A percentile compares a stretch with the other conserved stretches of the same genome.
phyloP scores from a whole-genome alignment of 2,113 vertebrate genomes.

The Sylvilagus bachmani region DNA sequence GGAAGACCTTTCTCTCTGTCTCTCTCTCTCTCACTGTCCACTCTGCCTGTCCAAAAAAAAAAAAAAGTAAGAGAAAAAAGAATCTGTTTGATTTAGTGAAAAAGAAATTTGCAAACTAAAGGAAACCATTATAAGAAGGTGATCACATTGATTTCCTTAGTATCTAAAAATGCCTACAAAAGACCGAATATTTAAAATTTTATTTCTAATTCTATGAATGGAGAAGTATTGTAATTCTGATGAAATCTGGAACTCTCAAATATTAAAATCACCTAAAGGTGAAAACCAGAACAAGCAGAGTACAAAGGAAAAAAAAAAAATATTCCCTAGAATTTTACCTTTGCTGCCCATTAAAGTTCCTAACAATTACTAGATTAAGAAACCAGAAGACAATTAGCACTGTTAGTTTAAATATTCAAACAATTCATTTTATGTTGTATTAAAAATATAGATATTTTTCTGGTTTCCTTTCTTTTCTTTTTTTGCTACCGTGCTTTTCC shows the following conservation, averaged over 20 bases:
- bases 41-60: neutral
- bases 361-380: neutral
- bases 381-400: neutral
- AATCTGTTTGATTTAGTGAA: neutral
- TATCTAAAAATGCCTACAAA: neutral
- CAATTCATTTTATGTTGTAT: neutral
- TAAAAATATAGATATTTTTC: neutral
- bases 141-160: neutral
- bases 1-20: too few species aligned
- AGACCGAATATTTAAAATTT: neutral
- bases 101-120: neutral
- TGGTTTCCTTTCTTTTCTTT: neutral
- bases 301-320: neutral
- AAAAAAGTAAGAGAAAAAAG: neutral
- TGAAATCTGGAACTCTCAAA: neutral
- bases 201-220: slow-evolving; percentile 4
- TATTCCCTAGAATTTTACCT: neutral
- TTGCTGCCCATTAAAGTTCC: neutral
- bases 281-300: neutral
- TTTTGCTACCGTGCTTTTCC: neutral
- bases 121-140: neutral
- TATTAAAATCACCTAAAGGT: neutral
- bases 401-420: slow-evolving; percentile 46
- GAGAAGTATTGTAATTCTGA: neutral
- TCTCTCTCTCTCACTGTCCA: too few species aligned